Conservation (phyloP, 2,888 invertebrate species). For the Sesia apiformis region DNA sequence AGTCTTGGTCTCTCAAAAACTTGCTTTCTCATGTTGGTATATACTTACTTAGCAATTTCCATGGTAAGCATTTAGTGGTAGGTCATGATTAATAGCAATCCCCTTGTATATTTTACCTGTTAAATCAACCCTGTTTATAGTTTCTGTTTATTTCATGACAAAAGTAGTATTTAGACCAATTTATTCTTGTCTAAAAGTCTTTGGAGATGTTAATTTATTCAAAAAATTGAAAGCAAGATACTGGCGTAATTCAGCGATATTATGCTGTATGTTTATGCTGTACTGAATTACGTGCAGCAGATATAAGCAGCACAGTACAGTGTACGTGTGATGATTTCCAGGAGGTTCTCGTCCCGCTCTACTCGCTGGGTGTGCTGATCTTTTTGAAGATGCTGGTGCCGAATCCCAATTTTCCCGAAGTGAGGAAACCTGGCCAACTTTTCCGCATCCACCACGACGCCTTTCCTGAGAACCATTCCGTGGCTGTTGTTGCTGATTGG, state of each 20-base stretch:
- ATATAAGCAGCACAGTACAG: no score
- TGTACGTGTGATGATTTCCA: conserved; percentile 37
- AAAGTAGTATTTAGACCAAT: no score
- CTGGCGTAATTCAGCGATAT: not conserved
- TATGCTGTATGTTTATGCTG: not conserved
- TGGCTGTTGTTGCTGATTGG: conserved; percentile 80
- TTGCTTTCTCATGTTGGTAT: no score
- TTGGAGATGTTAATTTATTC: not conserved
- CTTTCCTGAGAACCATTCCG: conserved; percentile 70
- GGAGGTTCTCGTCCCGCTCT: conserved; percentile 86
- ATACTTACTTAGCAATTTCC: no score
- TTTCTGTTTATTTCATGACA: no score
- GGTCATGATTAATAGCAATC: no score
- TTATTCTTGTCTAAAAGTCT: no score
- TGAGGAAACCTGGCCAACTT: conserved; percentile 76
- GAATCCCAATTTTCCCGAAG: conserved; percentile 84
- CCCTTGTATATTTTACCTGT: no score
- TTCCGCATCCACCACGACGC: conserved; percentile 73
- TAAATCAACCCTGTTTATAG: no score
- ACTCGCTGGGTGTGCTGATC: conserved; percentile 83
- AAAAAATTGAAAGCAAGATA: not conserved
- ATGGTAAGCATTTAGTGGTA: no score
- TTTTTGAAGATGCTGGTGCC: conserved; percentile 83
- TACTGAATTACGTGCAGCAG: no score
- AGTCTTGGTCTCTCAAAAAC: no score